A percentile compares a stretch with the other conserved stretches of the same genome.
phyloP scores from a whole-genome alignment of 2,888 invertebrate genomes.

The Chydorus sphaericus region DNA sequence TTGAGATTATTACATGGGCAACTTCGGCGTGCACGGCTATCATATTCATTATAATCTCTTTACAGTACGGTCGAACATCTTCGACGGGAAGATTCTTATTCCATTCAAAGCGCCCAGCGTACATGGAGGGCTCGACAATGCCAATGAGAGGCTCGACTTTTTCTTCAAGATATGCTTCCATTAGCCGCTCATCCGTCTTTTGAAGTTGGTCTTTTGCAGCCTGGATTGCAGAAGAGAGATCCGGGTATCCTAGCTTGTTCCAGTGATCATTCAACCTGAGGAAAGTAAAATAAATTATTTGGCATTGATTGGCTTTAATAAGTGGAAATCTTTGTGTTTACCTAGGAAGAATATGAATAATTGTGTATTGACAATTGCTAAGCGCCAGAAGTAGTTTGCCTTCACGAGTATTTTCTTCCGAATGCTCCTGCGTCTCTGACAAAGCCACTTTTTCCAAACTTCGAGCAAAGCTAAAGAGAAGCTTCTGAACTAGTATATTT shows the following conservation, averaged over 20 bases:
- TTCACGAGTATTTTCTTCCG: constrained; percentile 19
- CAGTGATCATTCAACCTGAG: constrained; percentile 12
- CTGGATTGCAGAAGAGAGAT: constrained; percentile 52
- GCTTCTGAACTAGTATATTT: constrained; percentile 39
- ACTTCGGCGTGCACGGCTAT: constrained; percentile 38
- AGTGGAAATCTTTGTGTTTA: constrained; percentile 45
- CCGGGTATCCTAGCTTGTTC: constrained; percentile 53
- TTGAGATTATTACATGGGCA: constrained; percentile 45
- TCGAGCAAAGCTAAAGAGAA: constrained; percentile 33
- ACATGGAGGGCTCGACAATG: constrained; percentile 93
- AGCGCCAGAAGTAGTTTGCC: constrained; percentile 67
- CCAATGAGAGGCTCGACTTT: constrained; percentile 88
- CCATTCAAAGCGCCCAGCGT: constrained; percentile 76
- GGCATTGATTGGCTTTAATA: too few species aligned
- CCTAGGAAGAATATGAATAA: constrained; percentile 53
- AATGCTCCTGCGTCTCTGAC: constrained; percentile 7
- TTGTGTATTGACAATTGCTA: constrained; percentile 76
- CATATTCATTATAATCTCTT: constrained; percentile 34
- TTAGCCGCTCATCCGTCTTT: constrained; percentile 34
- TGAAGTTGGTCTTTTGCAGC: constrained; percentile 31
- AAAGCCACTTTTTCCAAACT: constrained; percentile 7
- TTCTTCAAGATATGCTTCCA: constrained; percentile 58
- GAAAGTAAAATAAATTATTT: background rate
- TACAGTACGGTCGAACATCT: constrained; percentile 73
- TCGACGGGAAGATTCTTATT: constrained; percentile 52